A percentile compares a stretch with the other conserved stretches of the same genome.
Conservation (phyloP, 2,888 invertebrate genomes). For the Spisula solida region DNA sequence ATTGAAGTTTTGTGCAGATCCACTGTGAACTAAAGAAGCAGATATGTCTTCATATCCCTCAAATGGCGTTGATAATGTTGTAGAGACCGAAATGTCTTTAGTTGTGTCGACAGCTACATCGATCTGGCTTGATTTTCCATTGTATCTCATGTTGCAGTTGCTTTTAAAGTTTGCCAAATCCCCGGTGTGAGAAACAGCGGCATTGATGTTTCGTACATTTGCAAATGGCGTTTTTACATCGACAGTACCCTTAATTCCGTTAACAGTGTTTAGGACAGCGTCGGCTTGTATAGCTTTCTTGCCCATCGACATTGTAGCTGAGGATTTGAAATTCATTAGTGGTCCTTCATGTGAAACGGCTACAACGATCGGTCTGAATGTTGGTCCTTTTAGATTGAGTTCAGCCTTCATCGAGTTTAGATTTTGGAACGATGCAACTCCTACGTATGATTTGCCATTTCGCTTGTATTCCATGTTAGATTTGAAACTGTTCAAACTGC, state of each 20-base stretch:
- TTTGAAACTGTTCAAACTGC: constrained; percentile 54
- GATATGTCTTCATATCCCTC: constrained; percentile 42
- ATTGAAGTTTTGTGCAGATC: constrained; percentile 49
- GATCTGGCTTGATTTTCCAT: constrained; percentile 30
- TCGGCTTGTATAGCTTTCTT: constrained; percentile 43
- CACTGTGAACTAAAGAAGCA: constrained; percentile 46
- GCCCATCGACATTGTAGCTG: constrained; percentile 45
- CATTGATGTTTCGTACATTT: constrained; percentile 40
- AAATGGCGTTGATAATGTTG: constrained; percentile 50
- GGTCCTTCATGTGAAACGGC: constrained; percentile 49
- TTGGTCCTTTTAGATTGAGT: constrained; percentile 56
- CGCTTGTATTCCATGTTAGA: constrained; percentile 62
- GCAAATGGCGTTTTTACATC: constrained; percentile 50
- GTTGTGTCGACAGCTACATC: constrained; percentile 45
- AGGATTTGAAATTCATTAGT: constrained; percentile 52
- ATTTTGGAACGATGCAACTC: constrained; percentile 58
- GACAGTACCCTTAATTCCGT: constrained; percentile 45
- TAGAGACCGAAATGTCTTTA: constrained; percentile 37
- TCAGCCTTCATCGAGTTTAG: constrained; percentile 52
- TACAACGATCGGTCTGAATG: constrained; percentile 49
- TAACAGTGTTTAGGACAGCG: constrained; percentile 41
- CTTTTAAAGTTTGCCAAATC: constrained; percentile 52
- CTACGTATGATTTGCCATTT: constrained; percentile 58
- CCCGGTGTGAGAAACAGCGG: constrained; percentile 50
- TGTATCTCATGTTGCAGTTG: constrained; percentile 42